Evolutionary conservation across 2,888 invertebrate species (phyloP).

Genomic region (Catocala nupta): DNA sequence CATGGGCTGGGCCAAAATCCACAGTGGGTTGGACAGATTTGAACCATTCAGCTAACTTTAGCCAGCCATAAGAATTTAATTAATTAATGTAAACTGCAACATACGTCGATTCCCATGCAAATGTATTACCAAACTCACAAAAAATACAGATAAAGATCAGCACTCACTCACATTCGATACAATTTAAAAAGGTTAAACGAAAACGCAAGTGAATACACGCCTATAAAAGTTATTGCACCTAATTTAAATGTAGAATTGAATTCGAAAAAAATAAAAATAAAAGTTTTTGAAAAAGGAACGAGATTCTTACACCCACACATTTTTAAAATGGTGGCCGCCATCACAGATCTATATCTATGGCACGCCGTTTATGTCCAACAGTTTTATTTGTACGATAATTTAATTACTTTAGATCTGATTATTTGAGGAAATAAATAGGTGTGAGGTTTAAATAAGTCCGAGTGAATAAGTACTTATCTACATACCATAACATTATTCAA

Average conservation of each 20-base stretch:
- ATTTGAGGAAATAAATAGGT: conserved; percentile 15
- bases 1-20: not conserved
- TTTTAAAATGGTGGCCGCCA: conserved; percentile 12
- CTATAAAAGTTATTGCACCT: conserved; percentile 41
- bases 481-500: not conserved
- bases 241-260: conserved; percentile 49
- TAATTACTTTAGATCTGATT: conserved; percentile 28
- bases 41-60: not conserved
- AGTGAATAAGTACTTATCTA: conserved; percentile 3
- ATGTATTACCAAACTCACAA: not conserved
- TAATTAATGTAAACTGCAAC: conserved; percentile 7
- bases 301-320: conserved; percentile 21
- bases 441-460: conserved; percentile 13
- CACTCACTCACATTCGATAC: conserved; percentile 1
- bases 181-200: conserved; percentile 16
- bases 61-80: conserved; percentile 4
- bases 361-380: conserved; percentile 27
- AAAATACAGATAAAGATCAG: conserved; percentile 1
- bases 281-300: conserved; percentile 8
- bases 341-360: conserved; percentile 28
- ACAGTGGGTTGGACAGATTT: not conserved
- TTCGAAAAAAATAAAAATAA: conserved; percentile 38
- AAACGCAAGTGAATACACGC: conserved; percentile 23
- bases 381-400: conserved; percentile 35
- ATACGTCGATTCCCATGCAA: not conserved